Conservation (phyloP, 2,888 invertebrate species). For the Incurvaria masculella region DNA sequence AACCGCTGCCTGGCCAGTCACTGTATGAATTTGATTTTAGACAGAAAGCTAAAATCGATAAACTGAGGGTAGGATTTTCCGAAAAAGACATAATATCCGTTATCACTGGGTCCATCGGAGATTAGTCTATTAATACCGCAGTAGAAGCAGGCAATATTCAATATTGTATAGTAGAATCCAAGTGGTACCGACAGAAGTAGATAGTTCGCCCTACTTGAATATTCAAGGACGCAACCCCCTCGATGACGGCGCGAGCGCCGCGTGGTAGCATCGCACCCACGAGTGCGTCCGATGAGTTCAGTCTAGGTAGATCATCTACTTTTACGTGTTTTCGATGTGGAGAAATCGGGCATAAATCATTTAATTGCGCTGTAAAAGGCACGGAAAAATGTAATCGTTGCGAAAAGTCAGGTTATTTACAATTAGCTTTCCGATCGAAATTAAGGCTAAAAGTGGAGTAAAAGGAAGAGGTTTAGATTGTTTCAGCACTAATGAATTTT, state of each 20-base stretch:
- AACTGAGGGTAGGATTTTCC: constrained; percentile 7
- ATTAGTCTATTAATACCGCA: constrained; percentile 16
- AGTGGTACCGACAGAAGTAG: background rate
- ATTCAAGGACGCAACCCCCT: too few relatives aligned
- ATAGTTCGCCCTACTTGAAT: too few relatives aligned
- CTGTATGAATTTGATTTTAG: constrained; percentile 19
- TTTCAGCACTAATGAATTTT: too few relatives aligned
- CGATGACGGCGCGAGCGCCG: too few relatives aligned
- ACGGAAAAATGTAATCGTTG: background rate
- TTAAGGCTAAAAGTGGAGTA: background rate
- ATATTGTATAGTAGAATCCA: constrained; percentile 8
- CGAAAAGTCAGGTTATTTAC: background rate
- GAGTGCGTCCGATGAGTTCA: too few relatives aligned
- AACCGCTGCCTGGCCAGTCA: background rate
- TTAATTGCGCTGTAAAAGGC: background rate
- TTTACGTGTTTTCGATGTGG: background rate
- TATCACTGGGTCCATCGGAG: constrained; percentile 18
- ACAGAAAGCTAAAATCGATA: constrained; percentile 9
- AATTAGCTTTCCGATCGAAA: background rate
- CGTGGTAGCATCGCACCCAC: too few relatives aligned
- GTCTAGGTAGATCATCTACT: too few relatives aligned
- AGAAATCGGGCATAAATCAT: background rate
- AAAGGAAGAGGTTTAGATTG: too few relatives aligned
- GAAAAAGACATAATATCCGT: constrained; percentile 6
- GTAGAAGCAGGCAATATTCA: constrained; percentile 17